Percentiles rank a stretch among this genome's conserved stretches.
phyloP scores from a whole-genome alignment of 2,888 invertebrate species.

The Cynaeus angustus region DNA sequence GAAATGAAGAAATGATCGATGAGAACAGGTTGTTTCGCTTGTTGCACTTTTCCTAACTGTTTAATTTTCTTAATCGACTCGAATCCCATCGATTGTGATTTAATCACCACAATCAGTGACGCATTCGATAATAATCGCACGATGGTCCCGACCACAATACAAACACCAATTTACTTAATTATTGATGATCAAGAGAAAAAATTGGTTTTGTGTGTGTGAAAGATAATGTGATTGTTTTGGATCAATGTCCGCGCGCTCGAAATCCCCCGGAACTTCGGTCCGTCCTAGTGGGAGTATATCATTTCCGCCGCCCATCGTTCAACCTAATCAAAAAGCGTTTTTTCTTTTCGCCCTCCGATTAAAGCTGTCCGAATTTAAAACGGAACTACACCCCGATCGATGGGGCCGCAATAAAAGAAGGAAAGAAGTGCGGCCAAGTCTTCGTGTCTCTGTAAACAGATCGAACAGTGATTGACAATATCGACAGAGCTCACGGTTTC shows the following conservation, averaged over 20 bases:
- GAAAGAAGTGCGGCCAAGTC: conserved; percentile 63
- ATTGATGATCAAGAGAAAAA: conserved; percentile 40
- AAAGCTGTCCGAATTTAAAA: conserved; percentile 51
- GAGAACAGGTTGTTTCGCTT: no score
- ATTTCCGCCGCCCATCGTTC: conserved; percentile 43
- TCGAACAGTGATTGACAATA: conserved; percentile 67
- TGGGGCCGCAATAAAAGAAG: conserved; percentile 47
- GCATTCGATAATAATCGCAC: conserved; percentile 33
- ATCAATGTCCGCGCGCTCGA: conserved; percentile 34
- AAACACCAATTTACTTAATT: conserved; percentile 50
- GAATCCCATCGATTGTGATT: conserved; percentile 46
- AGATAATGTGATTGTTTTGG: conserved; percentile 48
- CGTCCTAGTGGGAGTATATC: conserved; percentile 30
- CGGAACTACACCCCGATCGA: conserved; percentile 52
- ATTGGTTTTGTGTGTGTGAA: conserved; percentile 12
- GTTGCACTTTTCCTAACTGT: not conserved
- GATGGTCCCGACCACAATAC: conserved; percentile 40
- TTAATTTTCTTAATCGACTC: conserved; percentile 51
- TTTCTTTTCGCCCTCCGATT: conserved; percentile 12
- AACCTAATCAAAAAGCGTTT: conserved; percentile 34
- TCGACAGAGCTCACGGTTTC: conserved; percentile 60
- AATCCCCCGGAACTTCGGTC: conserved; percentile 40
- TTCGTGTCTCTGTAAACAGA: conserved; percentile 64
- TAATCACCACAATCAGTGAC: conserved; percentile 44
- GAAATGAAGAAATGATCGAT: not conserved